phyloP scores from a whole-genome alignment of 2,113 vertebrate genomes.

The Gorsachius goisagi region DNA sequence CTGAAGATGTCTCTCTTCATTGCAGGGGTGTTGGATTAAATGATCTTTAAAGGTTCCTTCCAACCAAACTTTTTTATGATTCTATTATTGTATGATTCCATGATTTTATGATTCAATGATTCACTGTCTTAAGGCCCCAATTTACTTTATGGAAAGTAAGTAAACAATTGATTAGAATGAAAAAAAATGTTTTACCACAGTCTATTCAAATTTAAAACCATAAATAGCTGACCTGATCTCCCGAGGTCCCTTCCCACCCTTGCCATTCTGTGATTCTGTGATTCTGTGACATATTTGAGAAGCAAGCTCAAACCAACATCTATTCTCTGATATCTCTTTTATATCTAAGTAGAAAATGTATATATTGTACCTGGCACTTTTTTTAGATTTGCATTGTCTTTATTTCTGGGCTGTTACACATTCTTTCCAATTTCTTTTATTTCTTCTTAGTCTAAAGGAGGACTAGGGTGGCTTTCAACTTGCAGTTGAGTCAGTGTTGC shows the following conservation, averaged over 20 bases:
- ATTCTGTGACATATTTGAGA: background rate
- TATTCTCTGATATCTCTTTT: background rate
- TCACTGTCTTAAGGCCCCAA: background rate
- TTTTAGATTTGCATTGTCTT: background rate
- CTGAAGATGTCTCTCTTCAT: too few relatives aligned
- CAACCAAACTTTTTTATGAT: too few relatives aligned
- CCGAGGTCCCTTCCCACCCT: too few relatives aligned
- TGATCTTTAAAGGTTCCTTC: too few relatives aligned
- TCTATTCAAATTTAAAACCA: background rate
- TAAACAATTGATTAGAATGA: background rate
- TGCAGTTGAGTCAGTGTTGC: background rate
- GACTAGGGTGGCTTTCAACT: background rate
- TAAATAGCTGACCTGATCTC: background rate
- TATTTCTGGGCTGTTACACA: background rate
- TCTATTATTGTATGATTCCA: background rate
- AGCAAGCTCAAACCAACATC: background rate
- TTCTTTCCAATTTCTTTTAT: background rate
- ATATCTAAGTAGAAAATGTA: background rate
- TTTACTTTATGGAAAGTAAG: background rate
- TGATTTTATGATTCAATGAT: too few relatives aligned
- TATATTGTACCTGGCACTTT: background rate
- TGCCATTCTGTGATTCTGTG: too few relatives aligned
- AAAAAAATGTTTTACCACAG: background rate
- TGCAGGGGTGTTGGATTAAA: too few relatives aligned
- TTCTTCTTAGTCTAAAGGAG: background rate